A percentile compares a stretch with the other conserved stretches of the same genome.
phyloP scores from a whole-genome alignment of 2,113 vertebrate species.

The Motacilla alba region DNA sequence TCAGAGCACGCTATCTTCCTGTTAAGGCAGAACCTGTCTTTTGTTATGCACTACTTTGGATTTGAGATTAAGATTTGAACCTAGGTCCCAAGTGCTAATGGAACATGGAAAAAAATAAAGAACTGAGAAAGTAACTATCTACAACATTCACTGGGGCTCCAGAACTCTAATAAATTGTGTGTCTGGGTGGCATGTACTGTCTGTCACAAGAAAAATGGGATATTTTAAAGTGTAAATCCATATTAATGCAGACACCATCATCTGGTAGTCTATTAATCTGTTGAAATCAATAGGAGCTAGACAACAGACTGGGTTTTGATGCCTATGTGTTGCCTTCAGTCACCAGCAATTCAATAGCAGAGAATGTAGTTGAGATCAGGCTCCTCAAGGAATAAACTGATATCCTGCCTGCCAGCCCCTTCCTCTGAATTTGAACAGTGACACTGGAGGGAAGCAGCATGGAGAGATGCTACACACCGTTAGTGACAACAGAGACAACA shows the following conservation, averaged over 20 bases:
- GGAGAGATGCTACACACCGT: background rate
- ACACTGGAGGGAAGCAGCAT: background rate
- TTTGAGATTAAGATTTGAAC: background rate
- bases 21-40: background rate
- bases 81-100: background rate
- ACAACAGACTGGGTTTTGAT: background rate
- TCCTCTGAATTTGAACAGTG: background rate
- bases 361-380: background rate
- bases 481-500: background rate
- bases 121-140: background rate
- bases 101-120: background rate
- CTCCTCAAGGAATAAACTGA: background rate
- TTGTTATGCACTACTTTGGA: background rate
- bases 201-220: background rate
- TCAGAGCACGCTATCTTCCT: background rate
- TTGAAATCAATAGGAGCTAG: background rate
- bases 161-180: background rate
- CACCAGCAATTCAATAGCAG: background rate
- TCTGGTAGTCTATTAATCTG: background rate
- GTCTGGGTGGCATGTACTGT: background rate
- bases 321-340: background rate
- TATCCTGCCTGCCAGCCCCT: background rate
- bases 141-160: background rate
- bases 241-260: background rate
- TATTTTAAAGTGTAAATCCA: background rate